phyloP scores from a whole-genome alignment of 2,113 vertebrate species.

The Amblyornis subalaris region DNA sequence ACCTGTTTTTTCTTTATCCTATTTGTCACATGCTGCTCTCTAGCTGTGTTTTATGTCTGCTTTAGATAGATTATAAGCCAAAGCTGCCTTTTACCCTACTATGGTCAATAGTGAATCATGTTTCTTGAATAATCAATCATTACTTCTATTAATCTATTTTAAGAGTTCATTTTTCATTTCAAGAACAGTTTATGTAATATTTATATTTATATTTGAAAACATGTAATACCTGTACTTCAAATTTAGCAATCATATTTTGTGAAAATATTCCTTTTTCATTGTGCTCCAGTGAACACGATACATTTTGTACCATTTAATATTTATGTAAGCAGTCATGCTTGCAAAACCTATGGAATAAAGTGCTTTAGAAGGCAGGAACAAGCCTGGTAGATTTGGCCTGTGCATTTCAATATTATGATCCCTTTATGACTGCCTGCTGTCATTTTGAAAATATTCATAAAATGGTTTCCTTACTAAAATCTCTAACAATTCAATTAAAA shows the following conservation, averaged over 20 bases:
- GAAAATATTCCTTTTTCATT: neutral
- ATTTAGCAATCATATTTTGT: neutral
- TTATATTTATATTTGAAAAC: neutral
- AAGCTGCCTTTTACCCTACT: neutral
- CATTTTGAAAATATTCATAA: neutral
- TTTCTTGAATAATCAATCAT: neutral
- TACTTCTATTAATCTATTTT: neutral
- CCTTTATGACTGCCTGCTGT: neutral
- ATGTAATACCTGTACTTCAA: neutral
- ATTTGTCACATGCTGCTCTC: neutral
- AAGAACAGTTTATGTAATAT: neutral
- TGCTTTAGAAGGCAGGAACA: neutral
- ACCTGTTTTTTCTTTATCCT: neutral
- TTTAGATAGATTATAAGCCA: neutral
- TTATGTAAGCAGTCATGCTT: neutral
- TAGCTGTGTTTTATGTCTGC: neutral
- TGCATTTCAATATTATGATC: neutral
- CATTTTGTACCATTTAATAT: neutral
- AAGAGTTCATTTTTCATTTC: neutral
- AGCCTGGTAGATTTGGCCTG: neutral
- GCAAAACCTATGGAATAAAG: neutral
- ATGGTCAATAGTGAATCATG: neutral
- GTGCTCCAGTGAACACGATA: neutral
- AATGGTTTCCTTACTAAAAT: neutral
- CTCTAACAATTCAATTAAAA: neutral